phyloP scores from a whole-genome alignment of 1,140 invertebrate genomes.

The Bilobella aurantiaca region DNA sequence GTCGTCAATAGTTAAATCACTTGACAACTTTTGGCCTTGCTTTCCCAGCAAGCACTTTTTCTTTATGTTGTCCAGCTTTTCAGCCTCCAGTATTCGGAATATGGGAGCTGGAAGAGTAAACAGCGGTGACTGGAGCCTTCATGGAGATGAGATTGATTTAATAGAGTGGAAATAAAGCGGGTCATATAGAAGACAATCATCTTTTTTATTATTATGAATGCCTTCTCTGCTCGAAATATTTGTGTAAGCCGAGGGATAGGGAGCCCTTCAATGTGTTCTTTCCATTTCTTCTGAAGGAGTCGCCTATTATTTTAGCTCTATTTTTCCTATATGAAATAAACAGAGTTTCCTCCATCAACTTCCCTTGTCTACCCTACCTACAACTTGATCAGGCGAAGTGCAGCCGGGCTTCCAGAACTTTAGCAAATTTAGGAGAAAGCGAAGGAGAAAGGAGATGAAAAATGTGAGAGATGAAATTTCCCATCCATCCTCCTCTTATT shows the following conservation, averaged over 20 bases:
- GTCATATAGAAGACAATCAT: neutral
- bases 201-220: constrained; percentile 1
- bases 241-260: neutral
- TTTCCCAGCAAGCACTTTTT: too few relatives aligned
- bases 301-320: constrained; percentile 1
- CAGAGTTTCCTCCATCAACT: neutral
- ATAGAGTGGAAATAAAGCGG: constrained; percentile 24
- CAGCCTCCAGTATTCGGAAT: too few relatives aligned
- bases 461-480: neutral
- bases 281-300: constrained; percentile 4
- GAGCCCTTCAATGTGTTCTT: neutral
- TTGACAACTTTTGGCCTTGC: too few relatives aligned
- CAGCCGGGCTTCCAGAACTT: neutral
- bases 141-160: constrained; percentile 28
- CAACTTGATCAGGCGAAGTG: neutral
- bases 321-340: neutral
- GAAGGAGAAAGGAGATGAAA: neutral
- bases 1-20: too few relatives aligned
- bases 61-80: too few relatives aligned
- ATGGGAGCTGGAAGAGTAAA: too few relatives aligned
- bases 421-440: neutral
- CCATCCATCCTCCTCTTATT: neutral
- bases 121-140: too few relatives aligned
- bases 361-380: neutral
- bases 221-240: neutral